phyloP scores from a whole-genome alignment of 2,888 invertebrate genomes.

The Macaria notata region DNA sequence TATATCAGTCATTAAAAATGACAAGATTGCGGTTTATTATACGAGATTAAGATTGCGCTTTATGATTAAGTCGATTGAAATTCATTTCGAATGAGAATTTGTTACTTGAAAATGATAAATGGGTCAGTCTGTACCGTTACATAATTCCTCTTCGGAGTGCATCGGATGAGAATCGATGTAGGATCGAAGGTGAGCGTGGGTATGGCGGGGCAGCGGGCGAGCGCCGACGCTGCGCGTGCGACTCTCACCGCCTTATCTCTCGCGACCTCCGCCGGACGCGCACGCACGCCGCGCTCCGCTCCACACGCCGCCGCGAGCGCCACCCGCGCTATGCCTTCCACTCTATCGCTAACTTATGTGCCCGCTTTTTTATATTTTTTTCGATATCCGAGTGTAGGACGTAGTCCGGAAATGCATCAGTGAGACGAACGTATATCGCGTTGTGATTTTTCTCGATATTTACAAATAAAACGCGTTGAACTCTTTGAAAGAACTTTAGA shows the following conservation, averaged over 20 bases:
- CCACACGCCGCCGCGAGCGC: conserved; percentile 51
- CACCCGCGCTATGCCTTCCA: conserved; percentile 70
- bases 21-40: conserved; percentile 5
- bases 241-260: conserved; percentile 81
- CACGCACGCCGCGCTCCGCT: conserved; percentile 68
- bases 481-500: conserved; percentile 31
- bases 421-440: conserved; percentile 43
- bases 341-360: conserved; percentile 62
- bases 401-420: conserved; percentile 64
- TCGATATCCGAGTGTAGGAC: conserved; percentile 61
- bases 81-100: conserved; percentile 16
- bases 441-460: conserved; percentile 38
- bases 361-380: conserved; percentile 58
- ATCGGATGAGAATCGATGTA: conserved; percentile 73
- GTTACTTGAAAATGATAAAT: conserved; percentile 44
- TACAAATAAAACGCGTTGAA: conserved; percentile 12
- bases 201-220: conserved; percentile 50
- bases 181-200: conserved; percentile 64
- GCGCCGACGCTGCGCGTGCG: conserved; percentile 63
- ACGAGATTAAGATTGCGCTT: conserved; percentile 4
- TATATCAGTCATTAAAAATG: neutral
- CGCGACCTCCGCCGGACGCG: conserved; percentile 81
- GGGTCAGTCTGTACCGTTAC: conserved; percentile 70
- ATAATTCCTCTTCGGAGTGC: conserved; percentile 68
- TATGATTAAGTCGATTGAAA: conserved; percentile 12